phyloP scores from a whole-genome alignment of 2,113 vertebrate species.

The Onychostoma macrolepis region DNA sequence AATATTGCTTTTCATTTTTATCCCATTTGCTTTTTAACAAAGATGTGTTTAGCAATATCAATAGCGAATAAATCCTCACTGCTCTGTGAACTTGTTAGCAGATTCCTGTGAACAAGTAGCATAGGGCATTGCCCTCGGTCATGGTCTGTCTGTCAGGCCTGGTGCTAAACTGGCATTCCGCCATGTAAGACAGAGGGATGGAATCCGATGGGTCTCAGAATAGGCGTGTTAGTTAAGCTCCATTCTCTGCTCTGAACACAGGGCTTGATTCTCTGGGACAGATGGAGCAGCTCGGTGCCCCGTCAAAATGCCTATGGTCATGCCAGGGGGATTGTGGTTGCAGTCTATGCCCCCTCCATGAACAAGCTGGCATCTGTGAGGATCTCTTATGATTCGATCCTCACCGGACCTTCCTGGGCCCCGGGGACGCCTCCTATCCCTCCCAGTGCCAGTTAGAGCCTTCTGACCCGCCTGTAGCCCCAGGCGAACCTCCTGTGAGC shows the following conservation, averaged over 20 bases:
- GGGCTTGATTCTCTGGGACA: slow-evolving; percentile 33
- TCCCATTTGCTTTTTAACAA: slow-evolving; percentile 33
- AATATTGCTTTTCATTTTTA: background rate
- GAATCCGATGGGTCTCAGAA: slow-evolving; percentile 28
- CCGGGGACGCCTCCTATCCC: slow-evolving; percentile 13
- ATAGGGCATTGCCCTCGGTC: slow-evolving; percentile 18
- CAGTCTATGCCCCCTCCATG: slow-evolving; percentile 25
- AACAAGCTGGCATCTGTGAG: slow-evolving; percentile 44
- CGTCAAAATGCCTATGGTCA: slow-evolving; percentile 36
- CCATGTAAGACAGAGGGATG: slow-evolving; percentile 30
- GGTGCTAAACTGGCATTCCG: slow-evolving; percentile 32
- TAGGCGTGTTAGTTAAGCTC: slow-evolving; percentile 32
- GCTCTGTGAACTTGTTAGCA: slow-evolving; percentile 38
- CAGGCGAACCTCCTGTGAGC: slow-evolving; percentile 24
- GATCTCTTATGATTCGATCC: slow-evolving; percentile 38
- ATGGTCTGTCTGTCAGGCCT: slow-evolving; percentile 31
- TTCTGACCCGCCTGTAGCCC: background rate
- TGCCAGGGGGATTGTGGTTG: slow-evolving; percentile 21
- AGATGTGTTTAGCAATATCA: slow-evolving; percentile 37
- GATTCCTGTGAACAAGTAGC: slow-evolving; percentile 27
- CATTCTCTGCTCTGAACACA: slow-evolving; percentile 14
- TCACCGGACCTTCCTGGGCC: slow-evolving; percentile 26
- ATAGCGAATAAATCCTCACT: background rate
- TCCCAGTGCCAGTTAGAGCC: slow-evolving; percentile 26
- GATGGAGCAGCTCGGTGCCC: slow-evolving; percentile 44